A percentile compares a stretch with the other conserved stretches of the same genome.
phyloP scores from a whole-genome alignment of 2,797 vertebrate genomes.

The Gephyroberyx darwinii region DNA sequence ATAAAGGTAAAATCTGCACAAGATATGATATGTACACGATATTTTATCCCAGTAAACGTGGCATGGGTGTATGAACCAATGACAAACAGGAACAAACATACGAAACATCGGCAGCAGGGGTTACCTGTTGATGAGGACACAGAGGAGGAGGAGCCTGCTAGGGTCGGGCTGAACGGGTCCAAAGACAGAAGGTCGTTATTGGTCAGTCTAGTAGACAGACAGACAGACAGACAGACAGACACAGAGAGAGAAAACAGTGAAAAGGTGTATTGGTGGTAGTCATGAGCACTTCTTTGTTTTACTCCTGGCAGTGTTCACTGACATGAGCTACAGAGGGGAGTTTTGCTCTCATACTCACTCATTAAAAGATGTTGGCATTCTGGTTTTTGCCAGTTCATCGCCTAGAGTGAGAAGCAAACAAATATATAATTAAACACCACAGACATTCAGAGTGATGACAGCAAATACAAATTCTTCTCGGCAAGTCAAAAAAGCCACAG shows the following conservation, averaged over 20 bases:
- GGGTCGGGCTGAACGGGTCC: conserved; percentile 90
- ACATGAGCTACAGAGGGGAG: background rate
- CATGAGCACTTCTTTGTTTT: background rate
- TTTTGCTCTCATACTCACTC: conserved; percentile 85
- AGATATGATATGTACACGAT: background rate
- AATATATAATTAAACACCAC: conserved; percentile 9
- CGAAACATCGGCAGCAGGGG: background rate
- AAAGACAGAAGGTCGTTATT: conserved; percentile 92
- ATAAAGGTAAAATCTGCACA: no score
- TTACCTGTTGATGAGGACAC: conserved; percentile 87
- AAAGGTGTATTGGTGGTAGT: background rate
- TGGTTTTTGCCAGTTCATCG: conserved; percentile 91
- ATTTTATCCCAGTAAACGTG: no score
- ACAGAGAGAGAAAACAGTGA: background rate
- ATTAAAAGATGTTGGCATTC: conserved; percentile 76
- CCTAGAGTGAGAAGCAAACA: conserved; percentile 78
- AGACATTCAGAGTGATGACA: conserved; percentile 28
- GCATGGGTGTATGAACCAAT: background rate
- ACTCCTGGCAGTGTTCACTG: background rate
- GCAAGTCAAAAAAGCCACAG: conserved; percentile 2
- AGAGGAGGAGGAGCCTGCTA: conserved; percentile 82
- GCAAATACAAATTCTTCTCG: conserved; percentile 20
- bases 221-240: background rate
- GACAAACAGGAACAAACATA: background rate
- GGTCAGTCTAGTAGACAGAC: conserved; percentile 78